A percentile compares a stretch with the other conserved stretches of the same genome.
phyloP scores from a whole-genome alignment of 1,140 invertebrate species.

The honey bee (Apis mellifera) region DNA sequence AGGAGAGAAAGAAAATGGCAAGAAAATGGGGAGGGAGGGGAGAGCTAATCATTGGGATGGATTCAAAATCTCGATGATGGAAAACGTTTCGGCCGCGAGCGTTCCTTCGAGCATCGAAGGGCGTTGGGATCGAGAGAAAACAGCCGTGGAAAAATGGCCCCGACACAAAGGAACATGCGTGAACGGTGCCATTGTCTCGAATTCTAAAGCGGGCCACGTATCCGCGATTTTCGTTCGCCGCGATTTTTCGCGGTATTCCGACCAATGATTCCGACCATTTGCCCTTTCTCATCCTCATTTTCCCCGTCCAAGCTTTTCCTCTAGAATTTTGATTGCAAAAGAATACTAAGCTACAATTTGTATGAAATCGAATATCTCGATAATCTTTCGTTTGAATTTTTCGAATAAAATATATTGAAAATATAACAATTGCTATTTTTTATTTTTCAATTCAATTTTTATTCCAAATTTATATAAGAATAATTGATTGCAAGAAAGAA shows the following conservation, averaged over 20 bases:
- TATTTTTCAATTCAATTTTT: no score
- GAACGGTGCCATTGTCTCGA: constrained; percentile 38
- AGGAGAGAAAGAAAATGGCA: neutral
- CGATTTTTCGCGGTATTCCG: neutral
- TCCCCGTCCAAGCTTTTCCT: no score
- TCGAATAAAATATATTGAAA: no score
- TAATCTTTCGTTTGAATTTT: no score
- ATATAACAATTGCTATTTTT: no score
- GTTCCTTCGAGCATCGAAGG: constrained; percentile 33
- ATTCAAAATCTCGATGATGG: constrained; percentile 42
- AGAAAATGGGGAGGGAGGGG: neutral
- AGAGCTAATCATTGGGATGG: constrained; percentile 56
- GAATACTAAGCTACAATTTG: no score
- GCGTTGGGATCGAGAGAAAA: constrained; percentile 24
- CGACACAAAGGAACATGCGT: constrained; percentile 28
- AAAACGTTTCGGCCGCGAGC: constrained; percentile 3
- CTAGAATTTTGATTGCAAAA: no score
- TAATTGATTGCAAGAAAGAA: no score
- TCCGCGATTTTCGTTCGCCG: constrained; percentile 22
- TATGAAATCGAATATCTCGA: no score
- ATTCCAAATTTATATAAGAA: no score
- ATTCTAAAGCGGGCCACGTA: constrained; percentile 33
- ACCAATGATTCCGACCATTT: constrained; percentile 3
- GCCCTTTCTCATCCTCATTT: neutral
- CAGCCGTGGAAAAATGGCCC: constrained; percentile 16